These are phyloP conservation scores for Amphipyra berbera DNA, from an alignment of 2,888 invertebrate genomes.

Conservation along the genomic window DNA sequence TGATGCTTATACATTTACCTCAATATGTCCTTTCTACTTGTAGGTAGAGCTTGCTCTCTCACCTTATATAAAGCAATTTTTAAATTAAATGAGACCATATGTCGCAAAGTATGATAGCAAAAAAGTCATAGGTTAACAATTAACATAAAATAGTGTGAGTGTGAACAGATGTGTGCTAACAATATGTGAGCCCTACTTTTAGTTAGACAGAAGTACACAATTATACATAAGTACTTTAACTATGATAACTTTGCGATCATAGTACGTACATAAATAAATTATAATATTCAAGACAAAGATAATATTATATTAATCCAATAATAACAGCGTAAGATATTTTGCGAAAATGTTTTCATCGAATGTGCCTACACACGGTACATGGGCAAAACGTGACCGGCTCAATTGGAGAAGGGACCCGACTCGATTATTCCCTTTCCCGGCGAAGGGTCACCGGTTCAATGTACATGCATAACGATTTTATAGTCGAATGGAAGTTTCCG, in stretches of 20 bases:
- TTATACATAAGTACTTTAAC: neutral
- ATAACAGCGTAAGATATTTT: neutral
- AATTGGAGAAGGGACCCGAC: conserved; percentile 48
- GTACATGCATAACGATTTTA: conserved; percentile 32
- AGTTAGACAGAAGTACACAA: conserved; percentile 1
- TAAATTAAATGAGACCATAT: conserved; percentile 1
- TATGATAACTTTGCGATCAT: no score
- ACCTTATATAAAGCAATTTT: no score
- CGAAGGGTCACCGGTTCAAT: conserved; percentile 52
- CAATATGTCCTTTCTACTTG: conserved; percentile 66
- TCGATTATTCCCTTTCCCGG: conserved; percentile 56
- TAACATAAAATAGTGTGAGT: conserved; percentile 9
- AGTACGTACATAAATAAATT: no score
- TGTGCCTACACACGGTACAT: conserved; percentile 8
- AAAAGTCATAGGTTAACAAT: conserved; percentile 5
- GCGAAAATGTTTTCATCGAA: neutral
- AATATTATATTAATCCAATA: no score
- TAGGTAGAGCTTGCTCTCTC: neutral
- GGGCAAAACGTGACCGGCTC: conserved; percentile 50
- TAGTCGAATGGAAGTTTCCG: conserved; percentile 40
- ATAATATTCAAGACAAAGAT: no score
- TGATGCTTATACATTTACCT: conserved; percentile 68
- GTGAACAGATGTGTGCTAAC: conserved; percentile 17
- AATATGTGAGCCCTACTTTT: conserved; percentile 15
- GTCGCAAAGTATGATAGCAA: conserved; percentile 8